Conservation (phyloP, 2,113 vertebrate genomes). For the Chelonoidis abingdonii region DNA sequence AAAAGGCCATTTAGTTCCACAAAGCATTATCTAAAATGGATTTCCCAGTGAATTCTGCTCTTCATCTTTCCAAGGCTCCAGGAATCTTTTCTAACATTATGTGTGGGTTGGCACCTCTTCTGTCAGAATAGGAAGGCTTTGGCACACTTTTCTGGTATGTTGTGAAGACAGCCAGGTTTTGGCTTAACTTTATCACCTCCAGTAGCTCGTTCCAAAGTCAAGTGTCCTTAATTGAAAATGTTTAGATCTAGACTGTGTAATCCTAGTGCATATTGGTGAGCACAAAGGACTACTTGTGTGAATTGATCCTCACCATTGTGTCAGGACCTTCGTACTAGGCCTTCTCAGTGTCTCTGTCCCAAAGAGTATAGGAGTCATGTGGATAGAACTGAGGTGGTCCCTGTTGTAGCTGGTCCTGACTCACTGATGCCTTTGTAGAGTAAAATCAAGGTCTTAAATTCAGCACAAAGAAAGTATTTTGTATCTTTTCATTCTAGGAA, state of each 20-base stretch:
- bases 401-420: not conserved
- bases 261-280: not conserved
- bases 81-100: not conserved
- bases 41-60: not conserved
- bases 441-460: not conserved
- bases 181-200: not conserved
- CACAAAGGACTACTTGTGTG: not conserved
- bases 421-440: not conserved
- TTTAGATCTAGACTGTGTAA: not conserved
- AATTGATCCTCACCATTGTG: not conserved
- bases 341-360: not conserved
- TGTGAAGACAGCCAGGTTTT: not conserved
- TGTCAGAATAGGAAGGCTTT: not conserved
- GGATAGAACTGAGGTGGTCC: not conserved
- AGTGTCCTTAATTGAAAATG: not conserved
- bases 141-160: not conserved
- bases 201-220: not conserved
- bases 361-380: accelerated
- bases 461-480: not conserved
- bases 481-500: not conserved
- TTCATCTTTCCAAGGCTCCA: not conserved
- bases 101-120: not conserved
- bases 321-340: not conserved
- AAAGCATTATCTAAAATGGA: not conserved
- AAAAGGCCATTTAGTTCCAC: too few species aligned